These are phyloP conservation scores for Drosophila nannoptera DNA, from an alignment of 1,140 invertebrate species.

Conservation along the genomic window DNA sequence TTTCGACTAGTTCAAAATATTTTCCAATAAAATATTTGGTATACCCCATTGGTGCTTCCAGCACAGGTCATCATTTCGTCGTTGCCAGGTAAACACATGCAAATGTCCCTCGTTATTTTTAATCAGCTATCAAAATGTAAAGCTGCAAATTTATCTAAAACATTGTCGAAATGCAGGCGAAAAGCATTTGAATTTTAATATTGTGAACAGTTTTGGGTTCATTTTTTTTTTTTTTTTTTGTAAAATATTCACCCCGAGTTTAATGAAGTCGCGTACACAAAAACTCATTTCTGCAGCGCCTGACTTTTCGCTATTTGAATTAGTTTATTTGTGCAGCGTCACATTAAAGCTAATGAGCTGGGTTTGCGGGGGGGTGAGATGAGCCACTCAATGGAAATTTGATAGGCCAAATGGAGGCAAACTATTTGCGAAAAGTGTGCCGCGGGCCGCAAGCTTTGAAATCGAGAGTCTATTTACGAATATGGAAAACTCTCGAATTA, in stretches of 20 bases:
- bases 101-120: constrained; percentile 65
- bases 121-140: constrained; percentile 70
- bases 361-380: constrained; percentile 15
- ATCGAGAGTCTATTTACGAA: constrained; percentile 7
- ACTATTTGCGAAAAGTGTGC: constrained; percentile 42
- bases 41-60: neutral
- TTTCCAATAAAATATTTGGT: neutral
- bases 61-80: neutral
- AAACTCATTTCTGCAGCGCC: neutral
- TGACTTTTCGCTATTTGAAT: constrained; percentile 31
- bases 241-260: constrained; percentile 60
- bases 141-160: constrained; percentile 49
- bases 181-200: constrained; percentile 35
- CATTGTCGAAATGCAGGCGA: constrained; percentile 10
- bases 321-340: constrained; percentile 6
- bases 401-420: constrained; percentile 10
- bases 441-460: constrained; percentile 1
- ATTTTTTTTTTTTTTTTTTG: constrained; percentile 12
- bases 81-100: constrained; percentile 50
- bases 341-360: constrained; percentile 36
- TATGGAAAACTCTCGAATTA: constrained; percentile 29
- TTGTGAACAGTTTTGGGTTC: neutral
- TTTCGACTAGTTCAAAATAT: neutral
- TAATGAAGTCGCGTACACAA: constrained; percentile 50
- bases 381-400: constrained; percentile 16